These are phyloP conservation scores for Oscheius sp. DNA, from an alignment of 2,888 invertebrate species.

Conservation along the genomic window DNA sequence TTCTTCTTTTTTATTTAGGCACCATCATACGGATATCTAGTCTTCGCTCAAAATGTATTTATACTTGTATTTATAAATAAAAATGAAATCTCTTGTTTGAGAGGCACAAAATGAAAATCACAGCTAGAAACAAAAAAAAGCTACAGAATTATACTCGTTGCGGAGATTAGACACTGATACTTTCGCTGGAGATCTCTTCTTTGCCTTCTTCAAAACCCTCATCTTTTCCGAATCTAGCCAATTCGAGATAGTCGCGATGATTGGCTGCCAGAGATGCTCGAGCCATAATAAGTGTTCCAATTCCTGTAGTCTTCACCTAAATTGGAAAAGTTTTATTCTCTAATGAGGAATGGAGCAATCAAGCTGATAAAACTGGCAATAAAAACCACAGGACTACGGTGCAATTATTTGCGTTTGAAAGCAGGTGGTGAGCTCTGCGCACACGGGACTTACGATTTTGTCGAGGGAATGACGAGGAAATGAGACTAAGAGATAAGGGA, in stretches of 20 bases:
- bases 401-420: no score
- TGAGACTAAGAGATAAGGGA: background rate
- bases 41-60: background rate
- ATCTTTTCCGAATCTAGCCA: slow-evolving; percentile 4
- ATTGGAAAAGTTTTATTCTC: slow-evolving; percentile 7
- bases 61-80: background rate
- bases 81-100: background rate
- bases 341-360: no score
- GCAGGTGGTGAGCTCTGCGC: background rate
- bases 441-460: background rate
- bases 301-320: slow-evolving; percentile 48
- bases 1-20: background rate
- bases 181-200: background rate
- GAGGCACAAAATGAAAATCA: background rate
- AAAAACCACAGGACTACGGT: no score
- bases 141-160: background rate
- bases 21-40: background rate
- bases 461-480: background rate
- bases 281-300: slow-evolving; percentile 56
- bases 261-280: slow-evolving; percentile 46
- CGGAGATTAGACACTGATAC: background rate
- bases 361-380: background rate
- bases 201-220: background rate
- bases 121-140: background rate
- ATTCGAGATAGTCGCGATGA: slow-evolving; percentile 21